These are phyloP conservation scores for Pseudomyrmex sp. DNA, from an alignment of 1,140 invertebrate genomes.

Conservation along the genomic window DNA sequence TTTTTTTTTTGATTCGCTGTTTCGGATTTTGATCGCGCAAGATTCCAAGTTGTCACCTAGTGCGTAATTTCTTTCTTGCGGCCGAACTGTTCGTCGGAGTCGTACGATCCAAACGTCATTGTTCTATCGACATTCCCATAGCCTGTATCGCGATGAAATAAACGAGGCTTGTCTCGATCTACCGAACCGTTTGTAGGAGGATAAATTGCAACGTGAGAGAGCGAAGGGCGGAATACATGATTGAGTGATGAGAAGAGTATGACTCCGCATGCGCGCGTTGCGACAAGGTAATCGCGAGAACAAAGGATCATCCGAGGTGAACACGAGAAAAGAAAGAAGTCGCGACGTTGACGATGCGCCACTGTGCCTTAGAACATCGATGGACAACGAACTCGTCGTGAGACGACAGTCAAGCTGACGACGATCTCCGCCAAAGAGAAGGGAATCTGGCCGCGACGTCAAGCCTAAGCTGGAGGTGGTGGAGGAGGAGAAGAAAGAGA, in stretches of 20 bases:
- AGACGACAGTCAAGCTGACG: slow-evolving; percentile 52
- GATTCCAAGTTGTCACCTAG: background rate
- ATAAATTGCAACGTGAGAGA: background rate
- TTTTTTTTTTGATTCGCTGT: too few species aligned
- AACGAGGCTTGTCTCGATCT: background rate
- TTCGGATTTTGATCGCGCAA: slow-evolving; percentile 3
- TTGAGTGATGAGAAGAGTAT: slow-evolving; percentile 13
- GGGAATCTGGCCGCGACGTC: slow-evolving; percentile 66
- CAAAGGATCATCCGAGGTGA: slow-evolving; percentile 33
- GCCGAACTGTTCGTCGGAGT: slow-evolving; percentile 4
- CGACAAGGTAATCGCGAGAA: slow-evolving; percentile 10
- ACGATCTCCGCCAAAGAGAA: slow-evolving; percentile 19
- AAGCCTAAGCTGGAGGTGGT: slow-evolving; percentile 46
- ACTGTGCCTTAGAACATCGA: slow-evolving; percentile 70
- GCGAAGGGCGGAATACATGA: slow-evolving; percentile 3
- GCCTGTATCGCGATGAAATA: slow-evolving; percentile 7
- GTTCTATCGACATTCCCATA: slow-evolving; percentile 24
- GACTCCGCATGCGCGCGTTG: slow-evolving; percentile 25
- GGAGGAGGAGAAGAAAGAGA: slow-evolving; percentile 44
- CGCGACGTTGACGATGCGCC: slow-evolving; percentile 51
- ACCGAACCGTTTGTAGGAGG: background rate
- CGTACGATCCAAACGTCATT: background rate
- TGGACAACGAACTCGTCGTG: slow-evolving; percentile 68
- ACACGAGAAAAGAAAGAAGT: background rate
- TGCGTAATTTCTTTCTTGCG: background rate